Conservation (phyloP, 2,888 invertebrate genomes). For the Melipona bicolor region DNA sequence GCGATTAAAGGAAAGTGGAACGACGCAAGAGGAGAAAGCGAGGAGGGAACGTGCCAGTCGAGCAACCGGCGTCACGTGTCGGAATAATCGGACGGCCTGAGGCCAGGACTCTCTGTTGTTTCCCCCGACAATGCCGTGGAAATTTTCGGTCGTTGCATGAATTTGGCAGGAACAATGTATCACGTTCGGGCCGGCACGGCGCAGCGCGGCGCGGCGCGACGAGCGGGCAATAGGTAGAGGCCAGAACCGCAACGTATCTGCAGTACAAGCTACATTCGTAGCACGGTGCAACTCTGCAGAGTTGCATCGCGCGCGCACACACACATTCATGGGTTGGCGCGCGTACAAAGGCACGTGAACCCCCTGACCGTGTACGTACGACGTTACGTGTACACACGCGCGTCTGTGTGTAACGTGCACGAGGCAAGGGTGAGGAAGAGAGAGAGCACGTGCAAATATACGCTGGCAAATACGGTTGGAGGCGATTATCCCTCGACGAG, state of each 20-base stretch:
- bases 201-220: not conserved
- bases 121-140: conserved; percentile 37
- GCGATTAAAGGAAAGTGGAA: conserved; percentile 37
- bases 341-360: conserved; percentile 25
- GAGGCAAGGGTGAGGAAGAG: not conserved
- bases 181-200: conserved; percentile 58
- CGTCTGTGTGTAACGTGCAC: not conserved
- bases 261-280: conserved; percentile 75
- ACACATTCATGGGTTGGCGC: conserved; percentile 24
- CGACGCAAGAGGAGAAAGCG: not conserved
- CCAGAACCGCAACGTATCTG: conserved; percentile 77
- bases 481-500: conserved; percentile 7
- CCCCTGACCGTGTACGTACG: too few relatives aligned
- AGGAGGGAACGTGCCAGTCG: conserved; percentile 5
- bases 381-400: not conserved
- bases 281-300: conserved; percentile 60
- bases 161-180: conserved; percentile 73
- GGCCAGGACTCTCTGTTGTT: conserved; percentile 31
- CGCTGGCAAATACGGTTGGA: conserved; percentile 7
- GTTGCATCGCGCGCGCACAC: conserved; percentile 10
- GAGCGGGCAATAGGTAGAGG: conserved; percentile 59
- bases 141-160: conserved; percentile 71
- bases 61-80: conserved; percentile 47
- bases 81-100: conserved; percentile 38
- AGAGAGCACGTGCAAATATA: conserved; percentile 36